These are phyloP conservation scores for Monoplex corrugatus DNA, from an alignment of 2,888 invertebrate genomes.

Conservation along the genomic window DNA sequence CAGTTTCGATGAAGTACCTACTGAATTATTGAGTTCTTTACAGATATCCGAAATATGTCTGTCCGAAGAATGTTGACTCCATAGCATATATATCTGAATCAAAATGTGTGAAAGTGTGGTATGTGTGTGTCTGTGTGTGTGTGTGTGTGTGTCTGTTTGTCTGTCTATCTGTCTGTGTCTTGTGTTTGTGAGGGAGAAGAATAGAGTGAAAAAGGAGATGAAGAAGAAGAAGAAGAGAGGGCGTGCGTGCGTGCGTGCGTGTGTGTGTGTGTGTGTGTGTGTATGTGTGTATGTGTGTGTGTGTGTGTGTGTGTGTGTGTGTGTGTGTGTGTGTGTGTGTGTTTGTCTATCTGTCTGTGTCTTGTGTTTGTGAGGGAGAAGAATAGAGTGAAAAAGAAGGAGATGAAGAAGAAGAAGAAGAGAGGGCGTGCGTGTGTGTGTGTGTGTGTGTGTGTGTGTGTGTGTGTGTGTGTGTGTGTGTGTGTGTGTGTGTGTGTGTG, in stretches of 20 bases:
- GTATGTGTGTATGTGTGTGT: background rate
- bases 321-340: background rate
- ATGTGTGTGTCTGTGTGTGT: no score
- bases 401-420: background rate
- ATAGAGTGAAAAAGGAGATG: background rate
- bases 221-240: background rate
- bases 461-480: background rate
- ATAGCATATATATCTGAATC: no score
- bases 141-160: no score
- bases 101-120: no score
- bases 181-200: no score
- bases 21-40: no score
- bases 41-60: no score
- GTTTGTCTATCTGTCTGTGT: background rate
- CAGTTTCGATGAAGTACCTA: no score
- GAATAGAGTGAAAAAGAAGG: background rate
- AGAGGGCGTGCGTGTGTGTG: background rate
- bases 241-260: background rate
- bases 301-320: background rate
- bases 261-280: slow-evolving; percentile 2
- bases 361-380: background rate
- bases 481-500: background rate
- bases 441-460: background rate
- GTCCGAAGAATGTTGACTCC: no score
- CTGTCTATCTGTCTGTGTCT: no score